Percentiles rank a stretch among this genome's conserved stretches.
Conservation (phyloP, 2,888 invertebrate species). For the Spisula solida region DNA sequence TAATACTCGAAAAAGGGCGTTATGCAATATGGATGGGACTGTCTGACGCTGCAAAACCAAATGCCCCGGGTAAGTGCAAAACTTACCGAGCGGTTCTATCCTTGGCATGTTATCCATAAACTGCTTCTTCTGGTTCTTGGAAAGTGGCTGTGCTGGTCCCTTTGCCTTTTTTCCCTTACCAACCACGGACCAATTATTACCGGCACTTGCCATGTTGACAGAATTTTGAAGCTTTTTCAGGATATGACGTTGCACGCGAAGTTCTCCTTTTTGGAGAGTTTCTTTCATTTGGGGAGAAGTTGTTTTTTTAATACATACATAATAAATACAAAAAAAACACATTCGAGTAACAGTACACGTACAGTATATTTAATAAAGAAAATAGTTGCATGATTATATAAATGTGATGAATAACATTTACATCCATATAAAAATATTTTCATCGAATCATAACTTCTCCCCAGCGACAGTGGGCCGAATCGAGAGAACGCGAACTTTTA, state of each 20-base stretch:
- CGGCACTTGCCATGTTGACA: conserved; percentile 75
- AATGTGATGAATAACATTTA: background rate
- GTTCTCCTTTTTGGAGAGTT: conserved; percentile 33
- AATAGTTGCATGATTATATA: background rate
- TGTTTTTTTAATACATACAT: background rate
- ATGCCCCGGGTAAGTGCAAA: no score
- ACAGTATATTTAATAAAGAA: background rate
- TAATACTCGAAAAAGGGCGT: no score
- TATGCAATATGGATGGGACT: no score
- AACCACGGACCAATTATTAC: conserved; percentile 81
- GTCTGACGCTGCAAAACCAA: no score
- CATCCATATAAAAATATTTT: background rate
- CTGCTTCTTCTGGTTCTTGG: conserved; percentile 79
- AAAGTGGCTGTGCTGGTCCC: conserved; percentile 64
- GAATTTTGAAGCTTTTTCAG: conserved; percentile 48
- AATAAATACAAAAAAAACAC: background rate
- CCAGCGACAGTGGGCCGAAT: background rate
- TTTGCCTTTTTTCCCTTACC: conserved; percentile 80
- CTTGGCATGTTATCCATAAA: conserved; percentile 81
- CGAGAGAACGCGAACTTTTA: background rate
- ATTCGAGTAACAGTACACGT: background rate
- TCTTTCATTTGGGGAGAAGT: conserved; percentile 1
- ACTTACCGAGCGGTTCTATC: conserved; percentile 77
- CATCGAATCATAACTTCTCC: background rate
- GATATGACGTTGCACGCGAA: conserved; percentile 56